Conservation (phyloP, 1,140 invertebrate genomes). For the Lepidurus couesii region DNA sequence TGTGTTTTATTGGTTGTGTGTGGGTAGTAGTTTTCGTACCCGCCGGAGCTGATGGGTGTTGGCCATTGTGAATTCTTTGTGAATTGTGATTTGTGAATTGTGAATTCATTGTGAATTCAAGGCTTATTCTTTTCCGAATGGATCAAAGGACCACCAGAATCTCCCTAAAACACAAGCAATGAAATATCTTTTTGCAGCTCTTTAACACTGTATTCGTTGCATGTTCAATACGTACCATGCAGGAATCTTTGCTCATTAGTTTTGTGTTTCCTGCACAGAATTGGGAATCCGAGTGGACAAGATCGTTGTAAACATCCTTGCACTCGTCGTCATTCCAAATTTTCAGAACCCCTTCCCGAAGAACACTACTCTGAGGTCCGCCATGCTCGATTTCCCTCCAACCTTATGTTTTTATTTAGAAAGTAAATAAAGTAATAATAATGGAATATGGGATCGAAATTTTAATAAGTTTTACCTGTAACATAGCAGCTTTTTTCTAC, state of each 20-base stretch:
- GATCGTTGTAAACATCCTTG: conserved; percentile 34
- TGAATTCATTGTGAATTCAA: no score
- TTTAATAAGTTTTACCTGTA: conserved; percentile 15
- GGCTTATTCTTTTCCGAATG: conserved; percentile 59
- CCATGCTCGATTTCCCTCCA: conserved; percentile 57
- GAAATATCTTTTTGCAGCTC: conserved; percentile 45
- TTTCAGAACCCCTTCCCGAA: conserved; percentile 55
- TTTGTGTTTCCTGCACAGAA: conserved; percentile 43
- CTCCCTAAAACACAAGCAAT: conserved; percentile 64
- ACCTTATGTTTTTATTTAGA: conserved; percentile 44
- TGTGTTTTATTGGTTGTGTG: no score
- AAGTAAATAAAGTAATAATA: no score
- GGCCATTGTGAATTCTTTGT: no score
- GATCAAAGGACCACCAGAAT: conserved; percentile 57
- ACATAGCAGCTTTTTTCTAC: conserved; percentile 35
- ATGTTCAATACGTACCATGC: conserved; percentile 40
- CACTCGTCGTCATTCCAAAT: conserved; percentile 53
- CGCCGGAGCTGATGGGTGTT: no score
- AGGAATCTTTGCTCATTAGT: conserved; percentile 44
- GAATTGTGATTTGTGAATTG: no score
- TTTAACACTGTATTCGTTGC: neutral
- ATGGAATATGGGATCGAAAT: no score
- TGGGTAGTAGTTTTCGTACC: no score
- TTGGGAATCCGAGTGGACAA: conserved; percentile 38
- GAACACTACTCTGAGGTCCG: conserved; percentile 50